Evolutionary conservation across 2,888 invertebrate genomes (phyloP), one percentile per base, ranked within the genome.

Genomic region (Rhingia campestris): DNA sequence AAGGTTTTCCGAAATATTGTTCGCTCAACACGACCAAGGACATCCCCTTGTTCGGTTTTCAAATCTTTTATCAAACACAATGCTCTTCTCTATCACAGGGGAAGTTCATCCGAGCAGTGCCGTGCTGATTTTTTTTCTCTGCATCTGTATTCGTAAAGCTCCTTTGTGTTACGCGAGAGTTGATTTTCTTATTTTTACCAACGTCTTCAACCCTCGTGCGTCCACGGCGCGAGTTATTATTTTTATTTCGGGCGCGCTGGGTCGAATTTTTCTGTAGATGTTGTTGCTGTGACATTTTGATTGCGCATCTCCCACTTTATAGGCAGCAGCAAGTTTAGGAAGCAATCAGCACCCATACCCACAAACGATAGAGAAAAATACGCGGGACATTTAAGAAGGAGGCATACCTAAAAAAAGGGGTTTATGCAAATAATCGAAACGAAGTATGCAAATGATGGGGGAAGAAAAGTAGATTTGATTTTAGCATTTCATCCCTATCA

Each of bases 231-330:
- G n/a, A n/a, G 66, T 74, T 47, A 41, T 58, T 74, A 56, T 66
- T 74, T 64, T 49, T 73, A 37, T 64, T 56, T 41, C 32, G 6
- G 35, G n/a, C n/a, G n/a, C n/a, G n/a, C n/a, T n/a, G n/a, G n/a
- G n/a, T n/a, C n/a, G n/a, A n/a, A 33, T 22, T 6, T 30, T 41
- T 10, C 9, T n/a, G n/a, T n/a, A n/a, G n/a, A n/a, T n/a, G n/a
- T n/a, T 59, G n/a, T 39, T 33, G 49, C 7, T 45, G 22, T 43
- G 51, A 43, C 37, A 32, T 58, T 75, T 75, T 75, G 74, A 75
- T 75, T 75, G 74, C 74, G 67, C 66, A 75, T 75, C 66, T 51
- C 74, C 74, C 67, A 59, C 33, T 56, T 54, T 32, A 41, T 47
- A 72, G 61, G n/a, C n/a, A n/a, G 41, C 59, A 51, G 49, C 32